These are phyloP conservation scores for Hassar affinis DNA, from an alignment of 2,113 vertebrate species.

Conservation along the genomic window DNA sequence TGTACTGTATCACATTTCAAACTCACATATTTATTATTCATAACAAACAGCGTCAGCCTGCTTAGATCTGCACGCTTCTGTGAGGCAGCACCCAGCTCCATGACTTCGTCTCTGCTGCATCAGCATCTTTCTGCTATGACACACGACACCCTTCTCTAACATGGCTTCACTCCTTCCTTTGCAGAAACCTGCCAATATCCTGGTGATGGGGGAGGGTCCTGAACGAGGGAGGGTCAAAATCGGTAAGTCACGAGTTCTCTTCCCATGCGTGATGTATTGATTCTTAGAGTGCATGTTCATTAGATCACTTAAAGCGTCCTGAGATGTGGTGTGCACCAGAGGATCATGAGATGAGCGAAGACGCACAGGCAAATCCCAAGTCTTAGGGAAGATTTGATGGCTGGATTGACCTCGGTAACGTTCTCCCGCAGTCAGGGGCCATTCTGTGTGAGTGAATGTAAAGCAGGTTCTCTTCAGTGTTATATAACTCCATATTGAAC, in stretches of 20 bases:
- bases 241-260: conserved; percentile 65
- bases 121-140: neutral
- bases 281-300: neutral
- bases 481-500: conserved; percentile 9
- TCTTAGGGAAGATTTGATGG: neutral
- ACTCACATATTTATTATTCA: too few relatives aligned
- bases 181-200: conserved; percentile 92
- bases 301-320: neutral
- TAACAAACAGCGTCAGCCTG: too few relatives aligned
- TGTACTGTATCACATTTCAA: too few relatives aligned
- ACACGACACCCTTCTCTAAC: neutral
- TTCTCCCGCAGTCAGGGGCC: too few relatives aligned
- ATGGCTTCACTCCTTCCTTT: conserved; percentile 52
- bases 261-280: neutral
- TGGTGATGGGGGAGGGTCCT: conserved; percentile 91
- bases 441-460: neutral
- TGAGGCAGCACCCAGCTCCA: too few relatives aligned
- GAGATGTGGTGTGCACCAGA: neutral
- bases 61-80: too few relatives aligned
- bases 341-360: neutral
- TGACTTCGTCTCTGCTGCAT: neutral
- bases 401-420: neutral
- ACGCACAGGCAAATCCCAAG: neutral
- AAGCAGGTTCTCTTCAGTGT: neutral
- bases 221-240: conserved; percentile 92